Evolutionary conservation across 2,113 vertebrate species (phyloP), one percentile per base, ranked within the genome.

Genomic region (Hassar affinis): DNA sequence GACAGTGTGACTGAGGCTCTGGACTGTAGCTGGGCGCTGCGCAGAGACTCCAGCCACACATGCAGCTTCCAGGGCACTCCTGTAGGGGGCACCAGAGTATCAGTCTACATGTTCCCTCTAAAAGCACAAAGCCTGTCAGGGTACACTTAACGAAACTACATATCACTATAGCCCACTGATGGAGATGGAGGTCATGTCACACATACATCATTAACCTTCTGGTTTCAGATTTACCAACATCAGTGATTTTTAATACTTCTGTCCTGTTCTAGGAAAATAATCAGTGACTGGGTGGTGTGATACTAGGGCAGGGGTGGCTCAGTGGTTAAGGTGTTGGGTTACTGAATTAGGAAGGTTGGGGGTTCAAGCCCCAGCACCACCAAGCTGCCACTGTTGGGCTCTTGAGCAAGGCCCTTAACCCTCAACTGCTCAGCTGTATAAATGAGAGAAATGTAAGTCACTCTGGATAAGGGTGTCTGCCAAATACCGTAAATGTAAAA

Each of bases 1-100:
- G 93, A 95, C 81, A 98, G 96, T 2, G 95, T 96, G 12, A 98
- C 94, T 0, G 94, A 95, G 33, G 95, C 94, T 45, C 96, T 93
- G 0, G 95, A 97, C 92, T 98, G 96, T 77, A 92, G 95, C 93
- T 97, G 97, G 51, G 98, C 95, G 3, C 96, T 97, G 66, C 93
- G 92, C 0, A 99, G 93, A 0, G 97, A 98, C 88, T 99, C 98
- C 2, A 99, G 93, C 98, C 98, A 99, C 78, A 99, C 94, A 0
- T 99, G 97, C 12, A 98, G 95, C 88, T 97, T 99, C 98, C 98
- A 99, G 0, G 97, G 96, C 4, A 99, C 95, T 1, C 97, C 98
- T 99, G 80, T 42, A 56, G 71, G 42, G 56, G 77, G 76, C 64
- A 38, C 52, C 62, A 61, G 22, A 33, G 33, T 57, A 69, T 84